Evolutionary conservation across 1,140 invertebrate genomes (phyloP).

Genomic region (Drosophila albomicans): DNA sequence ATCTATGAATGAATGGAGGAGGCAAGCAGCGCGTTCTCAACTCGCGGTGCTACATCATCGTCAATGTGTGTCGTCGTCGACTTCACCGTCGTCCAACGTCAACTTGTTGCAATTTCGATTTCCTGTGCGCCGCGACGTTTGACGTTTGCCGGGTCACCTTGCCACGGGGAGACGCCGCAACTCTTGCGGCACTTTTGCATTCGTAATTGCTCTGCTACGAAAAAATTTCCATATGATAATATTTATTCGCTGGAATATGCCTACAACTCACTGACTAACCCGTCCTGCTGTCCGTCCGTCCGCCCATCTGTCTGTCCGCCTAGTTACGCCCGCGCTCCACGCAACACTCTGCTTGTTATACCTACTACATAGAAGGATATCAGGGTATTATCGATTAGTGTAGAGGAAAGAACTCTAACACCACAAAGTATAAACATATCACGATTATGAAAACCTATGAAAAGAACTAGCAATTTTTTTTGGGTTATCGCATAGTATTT

Average conservation of each 20-base stretch:
- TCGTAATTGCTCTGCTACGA: constrained; percentile 75
- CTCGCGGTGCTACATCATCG: constrained; percentile 75
- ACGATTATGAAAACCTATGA: too few species aligned
- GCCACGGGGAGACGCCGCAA: constrained; percentile 40
- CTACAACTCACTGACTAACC: constrained; percentile 61
- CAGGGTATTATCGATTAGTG: not conserved
- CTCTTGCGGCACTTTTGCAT: constrained; percentile 38
- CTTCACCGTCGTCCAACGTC: constrained; percentile 44
- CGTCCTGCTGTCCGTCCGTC: constrained; percentile 49
- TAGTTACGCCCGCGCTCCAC: constrained; percentile 71
- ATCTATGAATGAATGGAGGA: constrained; percentile 65
- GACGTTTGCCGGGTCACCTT: constrained; percentile 78
- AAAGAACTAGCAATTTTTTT: too few species aligned
- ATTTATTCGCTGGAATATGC: constrained; percentile 81
- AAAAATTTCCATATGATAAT: constrained; percentile 83
- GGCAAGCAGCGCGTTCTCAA: constrained; percentile 19
- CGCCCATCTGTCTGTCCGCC: constrained; percentile 38
- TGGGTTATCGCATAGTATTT: too few species aligned
- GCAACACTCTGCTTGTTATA: constrained; percentile 40
- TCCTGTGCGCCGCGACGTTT: constrained; percentile 68
- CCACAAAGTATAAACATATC: too few species aligned
- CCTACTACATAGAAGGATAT: not conserved
- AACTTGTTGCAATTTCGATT: constrained; percentile 81
- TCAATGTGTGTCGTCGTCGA: constrained; percentile 38
- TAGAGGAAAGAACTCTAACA: too few species aligned